Base-by-base conservation (phyloP, 2,888 invertebrate genomes). In the Aricia artaxerxes region DNA sequence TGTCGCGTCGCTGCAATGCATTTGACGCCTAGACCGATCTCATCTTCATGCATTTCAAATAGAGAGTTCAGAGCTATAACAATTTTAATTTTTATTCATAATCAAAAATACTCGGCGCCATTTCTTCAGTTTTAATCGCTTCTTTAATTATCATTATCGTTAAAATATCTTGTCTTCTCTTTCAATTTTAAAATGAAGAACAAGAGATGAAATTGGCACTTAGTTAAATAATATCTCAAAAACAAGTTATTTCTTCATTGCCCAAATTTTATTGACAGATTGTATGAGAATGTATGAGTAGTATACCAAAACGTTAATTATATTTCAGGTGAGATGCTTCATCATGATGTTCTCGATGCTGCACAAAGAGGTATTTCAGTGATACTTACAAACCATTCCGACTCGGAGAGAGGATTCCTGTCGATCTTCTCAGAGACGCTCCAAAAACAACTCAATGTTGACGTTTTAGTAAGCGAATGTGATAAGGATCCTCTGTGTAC, bases 291-390 rank as follows among this genome's bases (percentile, higher is more conserved):
- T 38, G 3, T 38, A 38, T 24, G 24, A 35, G 4, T 61, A 64
- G 24, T 64, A 9, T 9, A 31, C 9, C 31, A 11, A 64, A 7
- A 24, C 16, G 11, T 79, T n/a, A 9, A 53, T 60, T 80, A 79
- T 81, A 80, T 87, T 89, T 78, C 82, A 95, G 94, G 97, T 9
- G 99, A 99, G 95, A 99, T 99, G 98, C 96, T 97, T 1, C 99
- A 99, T 90, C 99, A 99, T 87, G 98, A 99, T 83, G 92, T 99
- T 1, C 95, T 99, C 60, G 98, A 99, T 86, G 98, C 98, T 0
- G 95, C 96, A 40, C 98, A 98, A 85, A 96, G 95, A 79, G 97
- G 97, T 49, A 95, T 95, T 24, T 96, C 96, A 80, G 98, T 99
- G 0, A 97, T 99, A 85, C 93, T 99, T 31, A 98, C 98, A 82